Base-by-base conservation (phyloP, 2,113 vertebrate species). In the Callipepla californica region DNA sequence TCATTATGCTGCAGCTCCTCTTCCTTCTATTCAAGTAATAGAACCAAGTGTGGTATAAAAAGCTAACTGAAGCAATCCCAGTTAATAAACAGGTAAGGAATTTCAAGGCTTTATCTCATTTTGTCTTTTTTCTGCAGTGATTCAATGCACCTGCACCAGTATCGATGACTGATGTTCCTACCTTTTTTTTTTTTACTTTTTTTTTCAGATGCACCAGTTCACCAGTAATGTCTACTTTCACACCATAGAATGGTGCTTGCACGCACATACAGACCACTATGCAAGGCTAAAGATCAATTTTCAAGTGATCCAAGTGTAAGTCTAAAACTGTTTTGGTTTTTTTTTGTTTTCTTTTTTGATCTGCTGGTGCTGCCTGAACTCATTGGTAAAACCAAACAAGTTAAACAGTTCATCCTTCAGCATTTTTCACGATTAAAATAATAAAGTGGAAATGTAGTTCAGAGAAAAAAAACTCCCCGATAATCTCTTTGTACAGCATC, bases 221-320 rank as follows among this genome's bases (percentile, higher is more conserved):
- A 21, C 9, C 44, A 79, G 12, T 21, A 57, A 11, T 12, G 11
- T 7, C 59, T n/a, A 3, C 19, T 17, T 62, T 62, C 26, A 51
- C 0, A 1, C 55, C 13, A n/a, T 15, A n/a, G 0, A 0, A 42
- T 6, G 18, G 61, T 6, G 48, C 5, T 25, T 11, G 1, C 32
- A 25, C 32, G 50, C 17, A 66, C 62, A 75, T 1, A 15, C 7
- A 50, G 77, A 63, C 3, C 59, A 55, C 0, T 20, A 2, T 20
- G 22, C 11, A 15, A 15, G 14, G 17, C 28, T 68, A 8, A 55
- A 63, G 21, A 22, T 61, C 51, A 26, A 66, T 50, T 82, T 76
- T 58, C 44, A 44, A 44, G n/a, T 69, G 48, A 81, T 76, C 9
- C 42, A 50, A 58, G 4, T 14, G 12, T 28, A 85, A 90, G 69